Conservation (phyloP, 2,888 invertebrate species). For the Pyralis farinalis region DNA sequence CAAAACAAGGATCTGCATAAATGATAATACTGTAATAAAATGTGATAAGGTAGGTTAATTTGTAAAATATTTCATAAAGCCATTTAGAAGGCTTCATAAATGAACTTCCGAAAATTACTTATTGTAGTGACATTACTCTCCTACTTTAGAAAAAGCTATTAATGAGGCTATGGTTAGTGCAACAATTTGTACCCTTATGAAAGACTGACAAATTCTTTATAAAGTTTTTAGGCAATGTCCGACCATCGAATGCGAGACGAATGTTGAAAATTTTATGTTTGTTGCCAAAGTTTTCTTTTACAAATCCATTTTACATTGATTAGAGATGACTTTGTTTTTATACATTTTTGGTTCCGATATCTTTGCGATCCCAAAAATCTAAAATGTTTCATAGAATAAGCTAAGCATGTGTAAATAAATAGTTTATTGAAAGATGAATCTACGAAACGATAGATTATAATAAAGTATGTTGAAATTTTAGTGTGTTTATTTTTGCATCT, state of each 20-base stretch:
- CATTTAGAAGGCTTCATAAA: neutral
- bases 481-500: constrained; percentile 19
- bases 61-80: constrained; percentile 12
- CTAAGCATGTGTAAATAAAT: constrained; percentile 40
- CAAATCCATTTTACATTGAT: neutral
- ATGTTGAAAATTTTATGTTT: neutral
- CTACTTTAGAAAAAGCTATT: constrained; percentile 8
- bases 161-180: constrained; percentile 32
- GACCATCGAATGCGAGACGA: constrained; percentile 10
- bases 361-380: constrained; percentile 1
- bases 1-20: neutral
- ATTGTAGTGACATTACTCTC: neutral
- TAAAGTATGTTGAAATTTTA: constrained; percentile 51
- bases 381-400: constrained; percentile 11
- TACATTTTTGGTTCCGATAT: constrained; percentile 2
- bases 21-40: constrained; percentile 9
- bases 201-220: constrained; percentile 62
- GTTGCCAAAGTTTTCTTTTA: neutral
- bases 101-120: neutral
- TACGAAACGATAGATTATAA: constrained; percentile 45
- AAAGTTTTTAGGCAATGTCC: constrained; percentile 29
- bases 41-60: constrained; percentile 18
- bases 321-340: constrained; percentile 1
- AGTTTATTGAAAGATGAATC: constrained; percentile 30
- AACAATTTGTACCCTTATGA: constrained; percentile 45